Evolutionary conservation across 2,113 vertebrate genomes (phyloP).

Genomic region (Hipposideros armiger): DNA sequence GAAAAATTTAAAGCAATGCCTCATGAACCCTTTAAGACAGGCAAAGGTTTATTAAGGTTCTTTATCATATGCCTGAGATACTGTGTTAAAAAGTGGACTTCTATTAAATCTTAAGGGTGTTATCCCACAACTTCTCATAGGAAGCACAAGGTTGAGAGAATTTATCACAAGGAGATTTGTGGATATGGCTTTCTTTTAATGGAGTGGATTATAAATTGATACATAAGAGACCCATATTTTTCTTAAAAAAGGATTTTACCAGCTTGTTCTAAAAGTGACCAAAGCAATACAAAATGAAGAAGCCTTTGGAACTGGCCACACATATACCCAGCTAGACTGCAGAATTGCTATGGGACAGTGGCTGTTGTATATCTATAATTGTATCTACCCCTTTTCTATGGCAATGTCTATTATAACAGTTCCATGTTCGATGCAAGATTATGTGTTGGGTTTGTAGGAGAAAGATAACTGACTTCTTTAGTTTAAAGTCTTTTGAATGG

Average conservation of each 20-base stretch:
- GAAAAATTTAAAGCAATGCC: background rate
- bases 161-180: background rate
- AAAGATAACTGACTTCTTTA: background rate
- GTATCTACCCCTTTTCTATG: background rate
- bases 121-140: background rate
- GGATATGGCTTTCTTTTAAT: background rate
- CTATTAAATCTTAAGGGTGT: background rate
- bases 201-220: background rate
- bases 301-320: background rate
- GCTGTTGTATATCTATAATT: background rate
- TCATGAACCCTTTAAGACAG: background rate
- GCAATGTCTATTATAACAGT: background rate
- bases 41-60: background rate
- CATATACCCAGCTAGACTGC: background rate
- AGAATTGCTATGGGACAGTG: background rate
- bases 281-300: background rate
- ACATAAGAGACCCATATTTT: background rate
- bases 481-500: background rate
- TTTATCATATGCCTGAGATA: background rate
- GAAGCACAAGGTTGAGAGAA: background rate
- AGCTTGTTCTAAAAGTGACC: background rate
- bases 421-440: background rate
- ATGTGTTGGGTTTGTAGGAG: background rate
- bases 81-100: background rate
- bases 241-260: background rate